Evolutionary conservation across 2,888 invertebrate species (phyloP), one percentile per base, ranked within the genome.

Genomic region (Mycalesis mineus): DNA sequence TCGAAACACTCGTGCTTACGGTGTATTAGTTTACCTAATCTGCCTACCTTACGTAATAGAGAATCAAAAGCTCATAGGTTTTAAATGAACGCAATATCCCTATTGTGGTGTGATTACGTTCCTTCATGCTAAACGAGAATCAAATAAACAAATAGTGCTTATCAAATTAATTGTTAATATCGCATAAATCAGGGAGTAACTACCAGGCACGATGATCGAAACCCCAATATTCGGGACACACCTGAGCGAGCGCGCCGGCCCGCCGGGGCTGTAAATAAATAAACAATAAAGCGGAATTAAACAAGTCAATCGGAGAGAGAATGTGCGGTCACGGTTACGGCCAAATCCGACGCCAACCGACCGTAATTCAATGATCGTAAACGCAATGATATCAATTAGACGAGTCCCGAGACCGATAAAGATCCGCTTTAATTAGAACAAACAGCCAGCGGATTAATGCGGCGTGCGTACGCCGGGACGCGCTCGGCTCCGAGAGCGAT

Each of bases 331-430:
- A 84, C 78, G 82, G 82, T 82, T 84, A 84, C 82, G 80, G 77
- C 81, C 79, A 74, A 78, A 74, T 36, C 78, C 81, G 81, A 68
- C 80, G 81, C 80, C 78, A 80, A 77, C 79, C 82, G 54, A 47
- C 39, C 55, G 55, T 52, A 55, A 55, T 84, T 87, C 85, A 84
- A 81, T 83, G 86, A 87, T 88, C 88, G 88, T 88, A 88, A 88
- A 88, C 83, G 80, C 88, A 86, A 87, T 87, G 88, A 87, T 88
- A 88, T 87, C 88, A 88, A 88, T 88, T 88, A 88, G 88, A 86
- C 79, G 80, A 72, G 74, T 75, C 80, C 75, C 77, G 79, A 79
- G 81, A 80, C 79, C 87, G 86, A 88, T 88, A 88, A 87, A 87
- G 85, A 82, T 88, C 88, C 78, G 80, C 84, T 87, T 88, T 88